phyloP scores from a whole-genome alignment of 2,797 vertebrate genomes.

The Paratrypauchen microcephalus region DNA sequence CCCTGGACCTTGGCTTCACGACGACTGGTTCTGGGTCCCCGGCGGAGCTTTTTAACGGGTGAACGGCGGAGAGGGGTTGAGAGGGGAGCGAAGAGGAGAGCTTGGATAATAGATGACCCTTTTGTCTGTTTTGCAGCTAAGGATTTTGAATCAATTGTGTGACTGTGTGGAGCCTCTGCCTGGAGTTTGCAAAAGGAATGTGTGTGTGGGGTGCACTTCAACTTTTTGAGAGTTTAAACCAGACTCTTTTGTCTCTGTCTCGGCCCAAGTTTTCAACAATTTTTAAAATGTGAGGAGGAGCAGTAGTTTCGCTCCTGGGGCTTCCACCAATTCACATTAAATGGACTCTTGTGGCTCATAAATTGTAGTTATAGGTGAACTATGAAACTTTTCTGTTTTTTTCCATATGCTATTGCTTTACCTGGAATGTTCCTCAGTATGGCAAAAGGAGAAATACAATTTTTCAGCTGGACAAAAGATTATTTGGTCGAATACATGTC shows the following conservation, averaged over 20 bases:
- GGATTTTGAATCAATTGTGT: slow-evolving; percentile 66
- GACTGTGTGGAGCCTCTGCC: slow-evolving; percentile 27
- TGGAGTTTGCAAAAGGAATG: slow-evolving; percentile 12
- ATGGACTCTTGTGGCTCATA: neutral
- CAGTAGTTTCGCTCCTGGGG: neutral
- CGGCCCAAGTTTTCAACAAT: neutral
- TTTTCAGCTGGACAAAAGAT: no score
- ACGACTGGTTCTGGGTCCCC: slow-evolving; percentile 67
- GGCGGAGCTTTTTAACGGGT: slow-evolving; percentile 61
- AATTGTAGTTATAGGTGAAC: neutral
- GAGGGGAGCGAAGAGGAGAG: slow-evolving; percentile 34
- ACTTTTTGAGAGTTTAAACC: slow-evolving; percentile 8
- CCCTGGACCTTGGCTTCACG: slow-evolving; percentile 53
- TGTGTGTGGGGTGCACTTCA: neutral
- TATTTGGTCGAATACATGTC: no score
- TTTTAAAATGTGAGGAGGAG: slow-evolving; percentile 2
- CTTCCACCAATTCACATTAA: neutral
- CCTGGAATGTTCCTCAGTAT: no score
- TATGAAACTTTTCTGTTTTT: no score
- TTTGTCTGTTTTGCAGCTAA: slow-evolving; percentile 58
- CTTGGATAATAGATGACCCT: slow-evolving; percentile 65
- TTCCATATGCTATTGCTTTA: no score
- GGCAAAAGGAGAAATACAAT: no score
- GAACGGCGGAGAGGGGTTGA: slow-evolving; percentile 64
- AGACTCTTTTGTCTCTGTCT: slow-evolving; percentile 8